Conservation (phyloP, 2,888 invertebrate species). For the Xiphydria camelus region DNA sequence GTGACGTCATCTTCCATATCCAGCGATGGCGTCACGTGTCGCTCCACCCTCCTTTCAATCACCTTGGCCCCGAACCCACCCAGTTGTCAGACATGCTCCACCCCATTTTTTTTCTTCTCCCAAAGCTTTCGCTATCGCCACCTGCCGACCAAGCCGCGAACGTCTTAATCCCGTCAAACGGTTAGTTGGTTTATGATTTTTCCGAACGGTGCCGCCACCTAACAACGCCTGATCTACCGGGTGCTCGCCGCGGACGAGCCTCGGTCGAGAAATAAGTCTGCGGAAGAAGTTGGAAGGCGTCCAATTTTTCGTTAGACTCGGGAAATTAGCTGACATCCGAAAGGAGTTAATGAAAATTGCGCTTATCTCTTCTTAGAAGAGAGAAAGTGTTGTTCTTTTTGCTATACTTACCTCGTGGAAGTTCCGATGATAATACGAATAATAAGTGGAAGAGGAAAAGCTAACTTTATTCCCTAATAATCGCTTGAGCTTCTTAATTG, state of each 20-base stretch:
- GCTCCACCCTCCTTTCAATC: conserved; percentile 68
- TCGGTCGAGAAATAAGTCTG: too few species aligned
- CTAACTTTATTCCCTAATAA: too few species aligned
- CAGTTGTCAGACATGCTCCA: conserved; percentile 58
- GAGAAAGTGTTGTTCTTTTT: too few species aligned
- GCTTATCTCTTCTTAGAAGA: too few species aligned
- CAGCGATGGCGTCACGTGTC: conserved; percentile 58
- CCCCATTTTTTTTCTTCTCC: conserved; percentile 51
- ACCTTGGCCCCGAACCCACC: conserved; percentile 60
- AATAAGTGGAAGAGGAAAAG: too few species aligned
- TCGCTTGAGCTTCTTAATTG: too few species aligned
- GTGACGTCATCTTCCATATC: conserved; percentile 56
- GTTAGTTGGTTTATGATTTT: conserved; percentile 43
- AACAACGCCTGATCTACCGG: conserved; percentile 30
- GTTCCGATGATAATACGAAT: too few species aligned
- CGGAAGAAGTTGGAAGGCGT: too few species aligned
- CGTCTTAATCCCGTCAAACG: conserved; percentile 45
- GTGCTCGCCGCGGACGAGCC: conserved; percentile 23
- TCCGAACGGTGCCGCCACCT: conserved; percentile 53
- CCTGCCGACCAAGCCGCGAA: conserved; percentile 45
- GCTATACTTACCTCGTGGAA: too few species aligned
- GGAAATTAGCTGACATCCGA: too few species aligned
- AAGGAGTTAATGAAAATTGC: too few species aligned
- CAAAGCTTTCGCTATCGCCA: conserved; percentile 52
- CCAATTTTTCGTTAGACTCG: too few species aligned